phyloP scores from a whole-genome alignment of 2,797 vertebrate genomes.

The Artibeus lituratus region DNA sequence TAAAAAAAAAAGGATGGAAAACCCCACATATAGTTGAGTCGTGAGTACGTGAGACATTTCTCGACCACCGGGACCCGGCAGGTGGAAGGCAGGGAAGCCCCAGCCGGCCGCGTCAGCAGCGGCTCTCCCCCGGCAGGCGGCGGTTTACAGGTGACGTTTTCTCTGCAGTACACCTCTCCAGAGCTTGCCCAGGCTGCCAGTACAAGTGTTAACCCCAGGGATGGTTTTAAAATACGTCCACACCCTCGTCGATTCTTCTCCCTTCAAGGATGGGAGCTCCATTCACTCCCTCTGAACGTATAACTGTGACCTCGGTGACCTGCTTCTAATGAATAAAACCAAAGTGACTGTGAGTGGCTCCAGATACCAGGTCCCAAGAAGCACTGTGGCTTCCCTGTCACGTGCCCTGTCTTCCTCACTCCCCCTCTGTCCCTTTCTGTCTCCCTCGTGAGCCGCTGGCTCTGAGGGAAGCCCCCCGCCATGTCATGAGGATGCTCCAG shows the following conservation, averaged over 20 bases:
- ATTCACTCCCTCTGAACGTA: too few relatives aligned
- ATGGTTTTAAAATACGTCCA: background rate
- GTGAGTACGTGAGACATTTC: background rate
- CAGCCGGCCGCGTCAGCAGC: background rate
- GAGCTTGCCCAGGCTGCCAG: background rate
- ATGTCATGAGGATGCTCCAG: background rate
- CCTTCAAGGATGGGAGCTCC: background rate
- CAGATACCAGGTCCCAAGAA: background rate
- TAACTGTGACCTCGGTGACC: too few relatives aligned
- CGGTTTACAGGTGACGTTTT: background rate
- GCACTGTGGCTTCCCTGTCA: background rate
- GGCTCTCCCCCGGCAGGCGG: background rate
- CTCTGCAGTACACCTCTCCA: background rate
- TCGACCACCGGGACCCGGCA: background rate
- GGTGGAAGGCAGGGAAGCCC: background rate
- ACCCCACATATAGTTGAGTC: background rate
- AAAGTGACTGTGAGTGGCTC: background rate
- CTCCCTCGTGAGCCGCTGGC: background rate
- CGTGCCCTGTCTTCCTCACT: accelerated
- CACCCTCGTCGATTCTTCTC: background rate
- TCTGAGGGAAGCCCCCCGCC: background rate
- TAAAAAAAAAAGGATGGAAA: background rate
- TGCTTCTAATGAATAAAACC: background rate
- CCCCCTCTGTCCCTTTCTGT: background rate
- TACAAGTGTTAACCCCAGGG: background rate